Percentiles rank a stretch among this genome's conserved stretches.
Evolutionary conservation across 2,113 vertebrate species (phyloP).

Genomic region (Tichodroma muraria): DNA sequence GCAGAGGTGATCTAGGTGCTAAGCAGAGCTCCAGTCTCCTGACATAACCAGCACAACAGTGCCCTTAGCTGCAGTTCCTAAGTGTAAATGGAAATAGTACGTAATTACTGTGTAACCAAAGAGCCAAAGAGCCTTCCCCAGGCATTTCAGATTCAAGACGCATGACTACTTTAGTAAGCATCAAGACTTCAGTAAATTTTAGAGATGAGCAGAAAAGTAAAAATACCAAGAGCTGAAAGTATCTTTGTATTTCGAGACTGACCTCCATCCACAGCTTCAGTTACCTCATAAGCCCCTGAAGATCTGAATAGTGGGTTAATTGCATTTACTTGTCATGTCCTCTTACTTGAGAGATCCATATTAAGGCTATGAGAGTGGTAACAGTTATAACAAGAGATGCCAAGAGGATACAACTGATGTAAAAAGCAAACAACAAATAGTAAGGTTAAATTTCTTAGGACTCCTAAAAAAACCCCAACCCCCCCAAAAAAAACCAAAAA

Average conservation of each 20-base stretch:
- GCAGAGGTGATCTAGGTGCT: not conserved
- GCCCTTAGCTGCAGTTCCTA: not conserved
- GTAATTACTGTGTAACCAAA: not conserved
- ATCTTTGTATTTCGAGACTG: not conserved
- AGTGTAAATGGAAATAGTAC: not conserved
- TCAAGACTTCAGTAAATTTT: not conserved
- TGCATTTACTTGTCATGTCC: not conserved
- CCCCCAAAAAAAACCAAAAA: not conserved
- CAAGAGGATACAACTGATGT: not conserved
- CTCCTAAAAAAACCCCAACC: not conserved
- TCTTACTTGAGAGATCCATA: not conserved
- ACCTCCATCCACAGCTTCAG: not conserved
- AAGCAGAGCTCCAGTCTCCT: not conserved
- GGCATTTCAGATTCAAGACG: not conserved
- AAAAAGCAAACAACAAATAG: not conserved
- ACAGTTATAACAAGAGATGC: not conserved
- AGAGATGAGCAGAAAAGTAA: not conserved
- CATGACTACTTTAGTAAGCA: not conserved
- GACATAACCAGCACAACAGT: accelerated
- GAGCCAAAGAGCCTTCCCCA: not conserved
- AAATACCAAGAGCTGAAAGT: not conserved
- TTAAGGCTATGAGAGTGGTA: not conserved
- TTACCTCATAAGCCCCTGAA: not conserved
- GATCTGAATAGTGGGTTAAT: not conserved
- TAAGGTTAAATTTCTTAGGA: not conserved